Base-by-base conservation (phyloP, 2,888 invertebrate species). In the Agonopterix heracliana region DNA sequence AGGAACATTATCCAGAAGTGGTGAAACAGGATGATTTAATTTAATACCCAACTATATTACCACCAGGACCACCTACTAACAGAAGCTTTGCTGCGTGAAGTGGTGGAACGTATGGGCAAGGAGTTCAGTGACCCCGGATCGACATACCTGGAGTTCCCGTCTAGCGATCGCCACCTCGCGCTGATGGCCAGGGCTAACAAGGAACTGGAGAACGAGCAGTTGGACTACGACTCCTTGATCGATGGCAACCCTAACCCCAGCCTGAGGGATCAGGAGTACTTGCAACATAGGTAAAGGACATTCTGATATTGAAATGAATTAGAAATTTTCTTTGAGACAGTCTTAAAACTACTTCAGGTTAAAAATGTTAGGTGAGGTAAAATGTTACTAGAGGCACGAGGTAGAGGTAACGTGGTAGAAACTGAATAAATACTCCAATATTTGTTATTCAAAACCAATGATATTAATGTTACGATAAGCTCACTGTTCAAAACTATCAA, bases 261-360 rank as follows among this genome's bases (percentile, higher is more conserved):
- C 59, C 89, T 96, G 54, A 90, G 97, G 26, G 97, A 97, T 78
- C 95, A 95, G 66, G 97, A 97, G 71, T 96, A 94, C 70, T 71
- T 97, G 62, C 94, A 95, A 70, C 97, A 97, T 78, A 95, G 93
- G 89, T 89, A 55, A 17, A 41, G 11, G 11, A n/a, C 3, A 38
- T 11, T n/a, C 38, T 38, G 38, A 10, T 10, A 4, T 36, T 36
- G 9, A 36, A 17, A 17, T 17, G 3, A 26, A 26, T 26, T 5
- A 26, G 7, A 26, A 26, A 26, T 26, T 17, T 3, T 26, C 26
- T 17, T 17, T 1, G 17, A 17, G 2, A 17, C 3, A 17, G 17
- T 17, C 17, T 26, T 5, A 5, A 26, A 26, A 26, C 26, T 5
- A 26, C 26, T 26, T 26, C 26, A 26, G 26, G 5, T 26, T 26